Conservation (phyloP, 2,113 vertebrate genomes). For the Myotis brandtii region DNA sequence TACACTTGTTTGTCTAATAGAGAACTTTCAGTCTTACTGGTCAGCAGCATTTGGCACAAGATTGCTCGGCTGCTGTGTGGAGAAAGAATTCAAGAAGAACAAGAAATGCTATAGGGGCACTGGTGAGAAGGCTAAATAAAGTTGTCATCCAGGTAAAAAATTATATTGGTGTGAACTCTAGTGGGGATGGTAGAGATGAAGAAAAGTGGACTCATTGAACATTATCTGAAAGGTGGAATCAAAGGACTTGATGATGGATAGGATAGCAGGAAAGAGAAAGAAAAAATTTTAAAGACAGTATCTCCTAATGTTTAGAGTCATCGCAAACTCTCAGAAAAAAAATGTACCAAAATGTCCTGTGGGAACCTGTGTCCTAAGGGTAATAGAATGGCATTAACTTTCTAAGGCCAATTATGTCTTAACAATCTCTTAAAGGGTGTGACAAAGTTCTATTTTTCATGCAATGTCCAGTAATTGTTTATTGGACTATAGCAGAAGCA, state of each 20-base stretch:
- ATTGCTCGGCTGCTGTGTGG: background rate
- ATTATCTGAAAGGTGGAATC: background rate
- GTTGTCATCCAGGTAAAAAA: background rate
- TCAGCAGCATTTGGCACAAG: background rate
- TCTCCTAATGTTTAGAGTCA: background rate
- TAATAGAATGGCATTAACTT: slow-evolving; percentile 22
- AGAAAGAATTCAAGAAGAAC: background rate
- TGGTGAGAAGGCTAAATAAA: background rate
- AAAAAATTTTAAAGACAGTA: background rate
- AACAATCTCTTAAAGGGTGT: slow-evolving; percentile 36
- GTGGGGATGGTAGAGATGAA: background rate
- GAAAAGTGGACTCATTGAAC: background rate
- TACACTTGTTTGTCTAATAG: background rate
- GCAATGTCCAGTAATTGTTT: background rate
- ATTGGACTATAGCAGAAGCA: background rate
- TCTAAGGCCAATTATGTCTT: slow-evolving; percentile 22
- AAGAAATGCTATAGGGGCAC: background rate
- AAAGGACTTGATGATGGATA: background rate
- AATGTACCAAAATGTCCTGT: background rate
- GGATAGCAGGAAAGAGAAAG: background rate
- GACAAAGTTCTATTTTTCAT: slow-evolving; percentile 1
- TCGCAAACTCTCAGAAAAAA: background rate
- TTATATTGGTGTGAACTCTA: background rate
- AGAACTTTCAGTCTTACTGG: background rate
- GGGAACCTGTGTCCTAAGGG: background rate